Evolutionary conservation across 2,113 vertebrate genomes (phyloP).

Genomic region (Capreolus pygargus): DNA sequence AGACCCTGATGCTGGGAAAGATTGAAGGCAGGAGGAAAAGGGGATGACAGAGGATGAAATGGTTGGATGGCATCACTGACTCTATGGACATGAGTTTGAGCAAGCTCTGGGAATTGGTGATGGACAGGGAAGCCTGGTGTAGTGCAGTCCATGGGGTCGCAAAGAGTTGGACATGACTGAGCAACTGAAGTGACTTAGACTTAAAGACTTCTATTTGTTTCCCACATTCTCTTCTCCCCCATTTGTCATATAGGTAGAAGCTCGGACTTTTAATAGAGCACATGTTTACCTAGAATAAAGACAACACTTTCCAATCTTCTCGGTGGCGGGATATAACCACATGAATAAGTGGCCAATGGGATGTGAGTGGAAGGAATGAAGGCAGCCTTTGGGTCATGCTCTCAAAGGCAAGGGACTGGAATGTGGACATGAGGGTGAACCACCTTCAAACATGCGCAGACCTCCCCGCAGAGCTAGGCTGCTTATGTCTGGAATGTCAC

Average conservation of each 20-base stretch:
- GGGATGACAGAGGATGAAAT: not conserved
- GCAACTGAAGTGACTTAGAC: not conserved
- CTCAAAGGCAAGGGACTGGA: not conserved
- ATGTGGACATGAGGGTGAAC: not conserved
- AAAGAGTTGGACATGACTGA: not conserved
- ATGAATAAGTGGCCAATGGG: not conserved
- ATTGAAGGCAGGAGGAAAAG: not conserved
- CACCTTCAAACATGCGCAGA: not conserved
- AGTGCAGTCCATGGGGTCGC: not conserved
- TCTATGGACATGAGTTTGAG: not conserved
- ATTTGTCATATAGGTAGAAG: not conserved
- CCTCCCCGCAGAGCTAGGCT: not conserved
- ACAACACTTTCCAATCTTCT: not conserved
- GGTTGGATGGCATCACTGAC: not conserved
- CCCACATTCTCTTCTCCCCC: not conserved
- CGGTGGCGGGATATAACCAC: not conserved
- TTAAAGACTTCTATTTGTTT: not conserved
- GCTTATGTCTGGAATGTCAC: not conserved
- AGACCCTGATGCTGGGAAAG: not conserved
- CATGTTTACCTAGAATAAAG: not conserved
- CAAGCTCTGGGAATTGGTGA: not conserved
- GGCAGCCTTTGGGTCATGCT: not conserved
- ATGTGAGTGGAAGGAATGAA: not conserved
- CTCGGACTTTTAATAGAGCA: not conserved
- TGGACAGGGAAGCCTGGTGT: not conserved